phyloP scores from a whole-genome alignment of 2,113 vertebrate genomes.

The Pachypanchax playfairii region DNA sequence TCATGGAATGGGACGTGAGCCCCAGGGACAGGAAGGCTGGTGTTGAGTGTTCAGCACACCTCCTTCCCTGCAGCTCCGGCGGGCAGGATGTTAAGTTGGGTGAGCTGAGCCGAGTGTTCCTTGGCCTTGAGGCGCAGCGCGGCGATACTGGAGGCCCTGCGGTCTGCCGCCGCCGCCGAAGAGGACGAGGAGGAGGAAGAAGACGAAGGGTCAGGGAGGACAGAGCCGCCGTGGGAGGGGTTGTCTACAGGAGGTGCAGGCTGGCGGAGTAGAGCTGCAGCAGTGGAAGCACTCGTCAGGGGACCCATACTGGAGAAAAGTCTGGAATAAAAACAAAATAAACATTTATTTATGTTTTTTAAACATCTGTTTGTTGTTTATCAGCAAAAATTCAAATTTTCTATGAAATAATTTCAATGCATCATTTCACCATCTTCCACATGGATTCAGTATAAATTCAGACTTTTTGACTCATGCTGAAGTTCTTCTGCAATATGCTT shows the following conservation, averaged over 20 bases:
- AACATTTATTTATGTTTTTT: not conserved
- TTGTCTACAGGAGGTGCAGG: conserved; percentile 85
- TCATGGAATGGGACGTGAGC: conserved; percentile 53
- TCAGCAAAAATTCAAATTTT: too few species aligned
- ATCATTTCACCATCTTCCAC: too few species aligned
- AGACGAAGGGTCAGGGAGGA: conserved; percentile 72
- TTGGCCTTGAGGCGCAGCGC: conserved; percentile 95
- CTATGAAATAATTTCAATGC: too few species aligned
- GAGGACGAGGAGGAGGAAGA: conserved; percentile 77
- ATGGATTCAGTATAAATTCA: too few species aligned
- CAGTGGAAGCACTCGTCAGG: conserved; percentile 92
- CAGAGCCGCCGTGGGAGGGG: conserved; percentile 83
- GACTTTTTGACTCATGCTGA: too few species aligned
- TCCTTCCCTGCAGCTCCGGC: conserved; percentile 91
- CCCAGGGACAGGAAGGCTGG: conserved; percentile 44
- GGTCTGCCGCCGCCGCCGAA: conserved; percentile 86
- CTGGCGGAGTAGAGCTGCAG: conserved; percentile 90
- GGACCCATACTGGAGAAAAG: conserved; percentile 96
- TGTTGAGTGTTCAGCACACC: conserved; percentile 89
- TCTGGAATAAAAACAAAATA: conserved; percentile 71
- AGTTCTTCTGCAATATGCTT: too few species aligned
- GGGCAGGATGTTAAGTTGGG: conserved; percentile 98
- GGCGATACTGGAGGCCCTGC: conserved; percentile 93
- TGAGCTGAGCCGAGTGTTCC: conserved; percentile 97
- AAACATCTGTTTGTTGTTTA: not conserved